These are phyloP conservation scores for Micromesistius poutassou DNA, from an alignment of 2,797 vertebrate species.

Conservation along the genomic window DNA sequence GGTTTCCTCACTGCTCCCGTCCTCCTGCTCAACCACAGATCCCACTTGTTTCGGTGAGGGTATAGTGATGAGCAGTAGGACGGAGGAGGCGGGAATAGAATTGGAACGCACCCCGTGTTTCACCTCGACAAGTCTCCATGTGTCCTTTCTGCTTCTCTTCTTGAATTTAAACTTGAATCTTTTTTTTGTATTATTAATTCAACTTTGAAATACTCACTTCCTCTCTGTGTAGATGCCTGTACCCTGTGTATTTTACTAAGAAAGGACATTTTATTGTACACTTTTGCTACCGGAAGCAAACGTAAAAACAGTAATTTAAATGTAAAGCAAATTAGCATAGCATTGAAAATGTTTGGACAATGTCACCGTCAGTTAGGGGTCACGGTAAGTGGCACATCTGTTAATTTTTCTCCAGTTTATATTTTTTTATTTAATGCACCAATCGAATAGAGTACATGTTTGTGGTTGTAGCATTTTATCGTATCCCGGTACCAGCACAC, in stretches of 20 bases:
- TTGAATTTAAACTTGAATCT: slow-evolving; percentile 17
- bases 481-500: slow-evolving; percentile 8
- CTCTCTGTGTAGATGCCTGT: slow-evolving; percentile 7
- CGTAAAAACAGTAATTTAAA: slow-evolving; percentile 1
- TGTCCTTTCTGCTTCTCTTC: not conserved
- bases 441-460: not conserved
- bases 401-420: slow-evolving; percentile 1
- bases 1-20: no score
- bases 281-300: slow-evolving; percentile 9
- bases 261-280: slow-evolving; percentile 8
- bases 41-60: not conserved
- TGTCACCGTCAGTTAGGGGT: not conserved
- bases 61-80: not conserved
- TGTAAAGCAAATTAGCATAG: not conserved
- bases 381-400: not conserved
- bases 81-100: not conserved
- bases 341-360: not conserved
- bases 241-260: slow-evolving; percentile 6
- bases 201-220: slow-evolving; percentile 6
- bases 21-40: not conserved
- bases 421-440: slow-evolving; percentile 14
- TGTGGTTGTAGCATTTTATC: slow-evolving; percentile 20
- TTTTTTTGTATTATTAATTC: slow-evolving; percentile 14
- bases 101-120: not conserved
- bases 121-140: not conserved